Base-by-base conservation (phyloP, 2,888 invertebrate genomes). In the Aphodius sticticus region DNA sequence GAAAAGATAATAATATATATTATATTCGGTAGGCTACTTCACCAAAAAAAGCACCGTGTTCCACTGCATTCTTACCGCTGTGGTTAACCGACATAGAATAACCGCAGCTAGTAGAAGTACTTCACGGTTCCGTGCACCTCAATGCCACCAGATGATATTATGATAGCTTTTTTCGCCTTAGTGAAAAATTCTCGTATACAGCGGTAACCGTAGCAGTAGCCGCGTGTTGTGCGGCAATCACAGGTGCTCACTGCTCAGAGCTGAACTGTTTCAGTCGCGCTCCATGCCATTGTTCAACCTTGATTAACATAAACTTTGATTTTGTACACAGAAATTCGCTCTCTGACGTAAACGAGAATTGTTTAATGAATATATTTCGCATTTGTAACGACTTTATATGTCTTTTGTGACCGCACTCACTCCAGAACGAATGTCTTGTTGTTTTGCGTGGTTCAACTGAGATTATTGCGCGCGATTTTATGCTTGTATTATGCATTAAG, bases 91-190 rank as follows among this genome's bases (percentile, higher is more conserved):
- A 37, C 36, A 36, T 35, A 74, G 35, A 74, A 74, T 36, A 36
- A 74, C 74, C 71, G 71, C 71, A 36, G 74, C 35, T 35, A 36
- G 36, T 74, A 15, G 74, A 83, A 84, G 82, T 82, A 83, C 82
- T 84, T 85, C 83, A 84, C 83, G 85, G 82, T 85, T 83, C 84
- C 83, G 83, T 85, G 86, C 84, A 84, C 86, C 85, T 86, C 87
- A 86, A 86, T 86, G 86, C 86, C 86, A 86, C 82, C 83, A 81
- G 79, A 82, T 82, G 79, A 81, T 78, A 81, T 79, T 53, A 81
- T 78, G 80, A 78, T 75, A 75, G 76, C 69, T 78, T 76, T 71
- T 79, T 74, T 36, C 53, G 53, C 53, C 53, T 53, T 53, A 53
- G 53, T 53, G 53, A 53, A 53, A 53, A 53, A 53, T 53, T 53